Percentiles rank a stretch among this genome's conserved stretches.
Evolutionary conservation across 2,113 vertebrate genomes (phyloP).

Genomic region (Symphodus melops): DNA sequence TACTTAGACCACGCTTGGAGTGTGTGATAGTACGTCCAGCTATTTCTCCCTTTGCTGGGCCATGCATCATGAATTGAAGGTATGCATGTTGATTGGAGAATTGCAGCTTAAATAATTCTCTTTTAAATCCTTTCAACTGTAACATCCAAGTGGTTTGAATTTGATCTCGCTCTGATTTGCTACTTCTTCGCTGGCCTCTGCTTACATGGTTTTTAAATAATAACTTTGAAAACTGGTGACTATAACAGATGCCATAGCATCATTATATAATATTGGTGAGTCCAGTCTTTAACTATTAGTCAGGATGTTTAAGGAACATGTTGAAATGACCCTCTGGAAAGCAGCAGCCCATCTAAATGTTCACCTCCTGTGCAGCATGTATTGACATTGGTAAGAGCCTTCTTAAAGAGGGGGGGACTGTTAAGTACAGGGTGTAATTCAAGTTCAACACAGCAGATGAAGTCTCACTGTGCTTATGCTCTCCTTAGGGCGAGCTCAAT

Average conservation of each 20-base stretch:
- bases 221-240: too few relatives aligned
- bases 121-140: background rate
- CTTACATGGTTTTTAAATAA: too few relatives aligned
- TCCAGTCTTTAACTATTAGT: too few relatives aligned
- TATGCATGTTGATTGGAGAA: too few relatives aligned
- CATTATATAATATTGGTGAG: too few relatives aligned
- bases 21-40: background rate
- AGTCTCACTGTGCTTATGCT: constrained; percentile 31
- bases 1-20: background rate
- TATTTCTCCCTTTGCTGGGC: background rate
- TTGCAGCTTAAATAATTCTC: background rate
- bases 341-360: background rate
- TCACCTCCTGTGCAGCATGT: background rate
- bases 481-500: constrained; percentile 93
- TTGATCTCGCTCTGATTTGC: background rate
- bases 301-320: too few relatives aligned
- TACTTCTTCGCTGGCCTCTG: background rate
- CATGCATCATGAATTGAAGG: too few relatives aligned
- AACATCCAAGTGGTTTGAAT: background rate
- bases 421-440: background rate
- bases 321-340: background rate
- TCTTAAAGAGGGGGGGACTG: background rate
- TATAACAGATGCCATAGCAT: too few relatives aligned
- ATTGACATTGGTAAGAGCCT: background rate
- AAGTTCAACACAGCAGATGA: background rate